Conservation (phyloP, 2,797 vertebrate genomes). For the Spheniscus humboldti region DNA sequence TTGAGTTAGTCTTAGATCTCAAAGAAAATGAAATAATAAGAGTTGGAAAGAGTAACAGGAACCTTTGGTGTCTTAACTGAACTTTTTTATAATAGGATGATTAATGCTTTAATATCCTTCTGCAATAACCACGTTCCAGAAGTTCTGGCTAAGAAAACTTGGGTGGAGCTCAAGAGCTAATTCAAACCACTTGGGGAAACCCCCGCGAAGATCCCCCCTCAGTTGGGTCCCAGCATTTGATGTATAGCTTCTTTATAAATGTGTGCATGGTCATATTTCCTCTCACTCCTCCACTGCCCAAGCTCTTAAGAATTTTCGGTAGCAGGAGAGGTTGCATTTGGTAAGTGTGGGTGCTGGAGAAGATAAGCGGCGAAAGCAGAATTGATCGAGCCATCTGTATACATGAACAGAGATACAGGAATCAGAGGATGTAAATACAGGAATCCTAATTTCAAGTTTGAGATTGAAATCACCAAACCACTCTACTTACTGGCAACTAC, state of each 20-base stretch:
- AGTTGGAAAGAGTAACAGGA: constrained; percentile 15
- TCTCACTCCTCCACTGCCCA: neutral
- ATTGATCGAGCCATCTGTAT: neutral
- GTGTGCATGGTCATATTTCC: neutral
- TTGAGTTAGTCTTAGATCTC: constrained; percentile 20
- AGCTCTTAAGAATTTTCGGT: neutral
- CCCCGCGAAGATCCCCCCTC: neutral
- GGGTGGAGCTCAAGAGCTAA: constrained; percentile 51
- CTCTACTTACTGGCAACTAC: neutral
- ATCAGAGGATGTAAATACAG: neutral
- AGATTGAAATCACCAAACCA: neutral
- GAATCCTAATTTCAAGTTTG: neutral
- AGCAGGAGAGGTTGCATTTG: neutral
- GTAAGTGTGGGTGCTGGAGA: neutral
- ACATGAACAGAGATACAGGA: neutral
- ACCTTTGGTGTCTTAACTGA: constrained; percentile 10
- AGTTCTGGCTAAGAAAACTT: constrained; percentile 23
- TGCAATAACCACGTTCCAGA: constrained; percentile 35
- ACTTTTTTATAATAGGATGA: constrained; percentile 35
- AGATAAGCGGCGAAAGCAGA: neutral
- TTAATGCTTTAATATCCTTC: constrained; percentile 57
- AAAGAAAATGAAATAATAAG: constrained; percentile 33
- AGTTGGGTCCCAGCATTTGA: neutral
- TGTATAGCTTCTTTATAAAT: neutral
- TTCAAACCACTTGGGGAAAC: constrained; percentile 37